Percentiles rank a stretch among this genome's conserved stretches.
Evolutionary conservation across 64 coral and sea anemone species (phyloP).

Genomic region (Stichodactyla mertensii): DNA sequence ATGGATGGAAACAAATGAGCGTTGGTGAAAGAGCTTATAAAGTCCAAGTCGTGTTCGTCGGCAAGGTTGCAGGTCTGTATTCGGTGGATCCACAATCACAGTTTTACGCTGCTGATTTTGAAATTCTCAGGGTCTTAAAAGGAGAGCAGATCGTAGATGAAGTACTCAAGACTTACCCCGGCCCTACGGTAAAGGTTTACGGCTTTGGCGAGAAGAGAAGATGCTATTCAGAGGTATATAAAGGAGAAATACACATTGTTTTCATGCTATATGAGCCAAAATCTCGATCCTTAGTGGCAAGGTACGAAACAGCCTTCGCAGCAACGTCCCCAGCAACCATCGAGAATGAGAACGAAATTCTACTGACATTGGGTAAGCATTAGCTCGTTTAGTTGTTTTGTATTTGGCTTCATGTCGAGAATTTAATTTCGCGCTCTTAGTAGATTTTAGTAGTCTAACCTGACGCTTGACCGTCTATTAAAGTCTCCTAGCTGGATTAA

Average conservation of each 20-base stretch:
- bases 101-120: constrained; percentile 76
- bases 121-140: constrained; percentile 65
- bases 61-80: constrained; percentile 65
- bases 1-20: constrained; percentile 68
- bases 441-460: not conserved
- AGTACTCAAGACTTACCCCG: constrained; percentile 58
- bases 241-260: constrained; percentile 54
- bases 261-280: constrained; percentile 57
- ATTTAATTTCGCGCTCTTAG: not conserved
- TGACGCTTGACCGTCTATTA: constrained; percentile 2
- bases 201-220: constrained; percentile 71
- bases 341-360: constrained; percentile 61
- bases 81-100: constrained; percentile 4
- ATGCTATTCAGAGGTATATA: constrained; percentile 59
- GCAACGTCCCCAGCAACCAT: constrained; percentile 61
- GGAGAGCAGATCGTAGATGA: constrained; percentile 65
- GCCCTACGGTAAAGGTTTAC: constrained; percentile 52
- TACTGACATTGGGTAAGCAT: constrained; percentile 62
- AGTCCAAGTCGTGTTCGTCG: constrained; percentile 76
- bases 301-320: constrained; percentile 71
- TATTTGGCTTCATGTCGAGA: not conserved
- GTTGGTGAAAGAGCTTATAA: constrained; percentile 62
- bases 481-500: not conserved
- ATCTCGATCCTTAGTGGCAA: constrained; percentile 43
- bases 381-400: not conserved